These are phyloP conservation scores for Hemithea aestivaria DNA, from an alignment of 2,888 invertebrate genomes.

Conservation along the genomic window DNA sequence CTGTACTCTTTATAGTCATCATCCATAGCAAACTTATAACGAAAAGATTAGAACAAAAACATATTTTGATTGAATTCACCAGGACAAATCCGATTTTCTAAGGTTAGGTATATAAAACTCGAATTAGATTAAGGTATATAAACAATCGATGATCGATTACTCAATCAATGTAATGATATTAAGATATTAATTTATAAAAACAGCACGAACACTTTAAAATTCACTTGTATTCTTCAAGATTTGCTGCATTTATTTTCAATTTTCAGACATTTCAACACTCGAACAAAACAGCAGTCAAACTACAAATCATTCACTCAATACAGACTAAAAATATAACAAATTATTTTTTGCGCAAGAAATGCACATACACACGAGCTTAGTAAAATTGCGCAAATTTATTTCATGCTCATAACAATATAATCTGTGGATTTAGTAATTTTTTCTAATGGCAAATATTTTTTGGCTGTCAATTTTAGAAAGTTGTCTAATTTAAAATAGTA, in stretches of 20 bases:
- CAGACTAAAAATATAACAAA: constrained; percentile 3
- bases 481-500: constrained; percentile 58
- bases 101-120: constrained; percentile 24
- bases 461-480: constrained; percentile 68
- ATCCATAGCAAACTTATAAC: constrained; percentile 70
- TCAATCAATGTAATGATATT: constrained; percentile 4
- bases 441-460: constrained; percentile 35
- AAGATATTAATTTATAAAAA: constrained; percentile 6
- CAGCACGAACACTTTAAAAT: constrained; percentile 4
- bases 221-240: constrained; percentile 6
- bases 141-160: constrained; percentile 14
- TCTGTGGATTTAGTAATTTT: constrained; percentile 3
- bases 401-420: no score
- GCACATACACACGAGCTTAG: no score
- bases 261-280: constrained; percentile 9
- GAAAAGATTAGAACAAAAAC: constrained; percentile 43
- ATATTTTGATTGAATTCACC: constrained; percentile 28
- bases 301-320: neutral
- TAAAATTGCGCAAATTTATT: no score
- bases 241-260: constrained; percentile 17
- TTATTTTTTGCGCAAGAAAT: no score
- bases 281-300: neutral
- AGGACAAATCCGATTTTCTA: constrained; percentile 22
- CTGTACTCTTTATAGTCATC: constrained; percentile 77
- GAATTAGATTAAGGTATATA: constrained; percentile 13